A percentile compares a stretch with the other conserved stretches of the same genome.
Conservation (phyloP, 2,888 invertebrate genomes). For the Monochamus alternatus region DNA sequence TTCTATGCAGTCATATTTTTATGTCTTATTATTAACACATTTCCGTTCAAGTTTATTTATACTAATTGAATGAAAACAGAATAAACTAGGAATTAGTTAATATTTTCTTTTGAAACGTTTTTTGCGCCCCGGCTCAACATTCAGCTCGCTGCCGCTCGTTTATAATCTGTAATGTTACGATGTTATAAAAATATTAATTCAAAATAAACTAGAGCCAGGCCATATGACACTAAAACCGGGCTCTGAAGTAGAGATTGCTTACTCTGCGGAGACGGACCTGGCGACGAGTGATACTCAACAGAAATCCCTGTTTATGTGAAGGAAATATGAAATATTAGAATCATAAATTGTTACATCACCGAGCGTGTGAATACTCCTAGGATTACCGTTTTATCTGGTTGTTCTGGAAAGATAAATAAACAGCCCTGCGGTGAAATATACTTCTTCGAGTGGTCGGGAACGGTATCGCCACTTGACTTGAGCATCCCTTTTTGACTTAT, state of each 20-base stretch:
- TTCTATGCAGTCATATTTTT: constrained; percentile 56
- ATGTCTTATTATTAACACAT: constrained; percentile 58
- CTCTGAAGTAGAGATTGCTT: constrained; percentile 54
- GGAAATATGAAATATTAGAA: constrained; percentile 56
- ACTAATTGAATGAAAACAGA: constrained; percentile 61
- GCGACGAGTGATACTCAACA: constrained; percentile 56
- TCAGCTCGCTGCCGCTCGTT: constrained; percentile 52
- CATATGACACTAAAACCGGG: constrained; percentile 62
- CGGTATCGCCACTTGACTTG: constrained; percentile 39
- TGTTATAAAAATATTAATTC: constrained; percentile 61
- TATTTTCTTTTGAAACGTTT: constrained; percentile 48
- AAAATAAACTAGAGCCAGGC: constrained; percentile 59
- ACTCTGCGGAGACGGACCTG: constrained; percentile 53
- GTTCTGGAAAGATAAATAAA: constrained; percentile 36
- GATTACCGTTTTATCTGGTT: constrained; percentile 43
- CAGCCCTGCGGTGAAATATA: constrained; percentile 30
- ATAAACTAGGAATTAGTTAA: constrained; percentile 52
- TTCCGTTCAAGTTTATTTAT: constrained; percentile 59
- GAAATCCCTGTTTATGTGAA: constrained; percentile 56
- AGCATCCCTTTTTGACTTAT: constrained; percentile 29
- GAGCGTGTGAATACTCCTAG: constrained; percentile 56
- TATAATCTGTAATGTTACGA: constrained; percentile 48
- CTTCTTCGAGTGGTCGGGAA: constrained; percentile 26
- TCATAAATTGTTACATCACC: constrained; percentile 57
- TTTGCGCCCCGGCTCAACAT: constrained; percentile 44